These are phyloP conservation scores for Drosophila punjabiensis DNA, from an alignment of 1,140 invertebrate genomes.

Conservation along the genomic window DNA sequence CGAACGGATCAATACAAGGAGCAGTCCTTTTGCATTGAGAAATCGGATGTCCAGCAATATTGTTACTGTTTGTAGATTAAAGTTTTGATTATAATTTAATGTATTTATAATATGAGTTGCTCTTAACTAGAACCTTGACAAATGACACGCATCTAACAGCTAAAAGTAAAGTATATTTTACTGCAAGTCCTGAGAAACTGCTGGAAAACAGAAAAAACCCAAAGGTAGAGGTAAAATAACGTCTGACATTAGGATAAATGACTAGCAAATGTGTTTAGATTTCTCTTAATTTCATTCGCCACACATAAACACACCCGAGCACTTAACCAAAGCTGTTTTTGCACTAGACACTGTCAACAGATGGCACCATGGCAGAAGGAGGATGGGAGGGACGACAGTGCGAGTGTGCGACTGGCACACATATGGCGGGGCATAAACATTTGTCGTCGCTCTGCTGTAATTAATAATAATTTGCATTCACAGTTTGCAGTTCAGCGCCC, in stretches of 20 bases:
- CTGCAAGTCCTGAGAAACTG: background rate
- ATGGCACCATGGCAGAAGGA: slow-evolving; percentile 2
- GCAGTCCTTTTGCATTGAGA: slow-evolving; percentile 8
- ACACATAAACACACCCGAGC: slow-evolving; percentile 34
- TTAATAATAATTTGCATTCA: slow-evolving; percentile 59
- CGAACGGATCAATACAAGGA: slow-evolving; percentile 15
- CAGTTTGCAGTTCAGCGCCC: slow-evolving; percentile 52
- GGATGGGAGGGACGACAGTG: too few relatives aligned
- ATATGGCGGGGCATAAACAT: slow-evolving; percentile 48
- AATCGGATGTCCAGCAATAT: slow-evolving; percentile 9
- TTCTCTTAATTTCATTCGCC: slow-evolving; percentile 39
- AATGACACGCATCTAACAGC: too few relatives aligned
- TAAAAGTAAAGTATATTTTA: too few relatives aligned
- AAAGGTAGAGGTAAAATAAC: too few relatives aligned
- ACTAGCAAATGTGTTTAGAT: slow-evolving; percentile 45
- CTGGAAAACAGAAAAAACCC: background rate
- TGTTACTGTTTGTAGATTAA: slow-evolving; percentile 22
- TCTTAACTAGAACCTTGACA: background rate
- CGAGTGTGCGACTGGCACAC: slow-evolving; percentile 31
- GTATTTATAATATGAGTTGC: background rate
- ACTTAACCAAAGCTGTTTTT: slow-evolving; percentile 44
- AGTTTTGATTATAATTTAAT: background rate
- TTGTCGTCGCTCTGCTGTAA: slow-evolving; percentile 51
- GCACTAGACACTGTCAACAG: slow-evolving; percentile 39
- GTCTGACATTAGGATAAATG: slow-evolving; percentile 30